These are phyloP conservation scores for Griposia aprilina DNA, from an alignment of 2,888 invertebrate genomes.

Conservation along the genomic window DNA sequence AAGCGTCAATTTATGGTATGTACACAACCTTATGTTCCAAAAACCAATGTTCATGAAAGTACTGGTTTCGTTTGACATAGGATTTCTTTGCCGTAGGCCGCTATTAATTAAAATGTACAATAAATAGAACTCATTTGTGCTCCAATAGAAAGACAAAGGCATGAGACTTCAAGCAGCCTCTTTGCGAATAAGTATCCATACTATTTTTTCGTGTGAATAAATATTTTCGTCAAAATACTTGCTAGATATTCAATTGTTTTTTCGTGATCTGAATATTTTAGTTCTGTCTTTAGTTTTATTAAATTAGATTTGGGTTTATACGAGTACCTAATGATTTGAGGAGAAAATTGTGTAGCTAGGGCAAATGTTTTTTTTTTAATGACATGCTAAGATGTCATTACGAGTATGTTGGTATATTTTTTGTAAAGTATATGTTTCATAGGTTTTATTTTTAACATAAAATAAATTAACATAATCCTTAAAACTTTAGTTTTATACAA, in stretches of 20 bases:
- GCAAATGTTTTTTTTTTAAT: not conserved
- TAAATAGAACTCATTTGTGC: constrained; percentile 39
- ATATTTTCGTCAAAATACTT: not conserved
- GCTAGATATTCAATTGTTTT: constrained; percentile 1
- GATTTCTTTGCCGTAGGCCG: constrained; percentile 15
- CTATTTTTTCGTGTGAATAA: constrained; percentile 5
- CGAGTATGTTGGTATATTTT: not conserved
- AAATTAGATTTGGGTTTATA: not conserved
- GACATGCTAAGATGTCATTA: not conserved
- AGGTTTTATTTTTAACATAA: too few species aligned
- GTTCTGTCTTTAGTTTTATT: constrained; percentile 3
- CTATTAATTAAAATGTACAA: constrained; percentile 55
- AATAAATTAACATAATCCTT: too few species aligned
- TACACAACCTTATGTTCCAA: not conserved
- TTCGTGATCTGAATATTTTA: constrained; percentile 8
- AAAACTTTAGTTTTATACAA: too few species aligned
- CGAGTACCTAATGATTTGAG: not conserved
- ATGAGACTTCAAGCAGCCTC: constrained; percentile 26
- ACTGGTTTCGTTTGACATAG: constrained; percentile 2
- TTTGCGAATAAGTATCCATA: constrained; percentile 25
- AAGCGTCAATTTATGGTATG: not conserved
- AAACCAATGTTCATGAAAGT: not conserved
- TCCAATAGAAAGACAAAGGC: constrained; percentile 49
- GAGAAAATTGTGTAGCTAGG: not conserved
- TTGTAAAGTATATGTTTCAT: too few species aligned